Conservation (phyloP, 2,797 vertebrate species). For the Psittacula echo region DNA sequence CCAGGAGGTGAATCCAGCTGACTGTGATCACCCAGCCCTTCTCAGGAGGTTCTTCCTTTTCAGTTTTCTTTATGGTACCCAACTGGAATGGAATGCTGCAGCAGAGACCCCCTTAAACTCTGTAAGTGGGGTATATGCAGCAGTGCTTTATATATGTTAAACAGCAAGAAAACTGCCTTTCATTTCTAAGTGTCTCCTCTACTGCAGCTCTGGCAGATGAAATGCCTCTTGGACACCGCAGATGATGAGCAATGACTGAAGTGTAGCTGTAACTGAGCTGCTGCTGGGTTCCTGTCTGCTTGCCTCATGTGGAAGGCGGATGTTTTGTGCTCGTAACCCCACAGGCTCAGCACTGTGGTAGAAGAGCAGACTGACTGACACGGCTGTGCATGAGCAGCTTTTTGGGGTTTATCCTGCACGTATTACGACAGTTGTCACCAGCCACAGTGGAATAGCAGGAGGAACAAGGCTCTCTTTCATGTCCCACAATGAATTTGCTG, state of each 20-base stretch:
- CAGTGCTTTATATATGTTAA: not conserved
- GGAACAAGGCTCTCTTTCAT: not conserved
- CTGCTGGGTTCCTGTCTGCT: not conserved
- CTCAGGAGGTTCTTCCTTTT: not conserved
- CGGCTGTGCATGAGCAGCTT: too few relatives aligned
- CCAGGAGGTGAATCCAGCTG: not conserved
- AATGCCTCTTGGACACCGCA: not conserved
- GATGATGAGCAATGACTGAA: not conserved
- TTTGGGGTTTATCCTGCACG: not conserved
- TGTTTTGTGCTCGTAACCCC: not conserved
- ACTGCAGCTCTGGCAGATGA: not conserved
- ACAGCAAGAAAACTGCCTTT: not conserved
- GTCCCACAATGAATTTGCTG: not conserved
- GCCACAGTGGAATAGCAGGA: not conserved
- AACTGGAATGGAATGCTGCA: not conserved
- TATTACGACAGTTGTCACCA: not conserved
- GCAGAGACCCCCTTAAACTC: not conserved
- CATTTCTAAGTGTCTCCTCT: not conserved
- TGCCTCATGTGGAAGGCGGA: rapidly evolving
- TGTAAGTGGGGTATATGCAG: not conserved
- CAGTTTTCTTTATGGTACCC: not conserved
- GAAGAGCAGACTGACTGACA: rapidly evolving
- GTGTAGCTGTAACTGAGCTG: not conserved
- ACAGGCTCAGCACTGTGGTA: rapidly evolving
- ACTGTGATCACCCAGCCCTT: not conserved